These are phyloP conservation scores for Sceliomorpha sp. DNA, from an alignment of 2,888 invertebrate species.

Conservation along the genomic window DNA sequence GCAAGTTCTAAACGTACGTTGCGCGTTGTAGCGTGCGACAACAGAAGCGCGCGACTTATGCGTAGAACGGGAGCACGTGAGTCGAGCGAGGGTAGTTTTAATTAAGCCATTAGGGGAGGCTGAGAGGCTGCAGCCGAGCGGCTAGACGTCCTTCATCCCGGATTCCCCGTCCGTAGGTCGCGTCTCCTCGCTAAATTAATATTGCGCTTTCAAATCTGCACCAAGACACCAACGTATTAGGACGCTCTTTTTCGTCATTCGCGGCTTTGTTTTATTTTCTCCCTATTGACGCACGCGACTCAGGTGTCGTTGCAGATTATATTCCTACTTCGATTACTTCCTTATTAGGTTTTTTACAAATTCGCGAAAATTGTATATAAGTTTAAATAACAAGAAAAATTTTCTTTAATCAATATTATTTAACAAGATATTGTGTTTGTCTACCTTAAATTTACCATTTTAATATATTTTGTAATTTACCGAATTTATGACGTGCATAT, in stretches of 20 bases:
- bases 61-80: slow-evolving; percentile 9
- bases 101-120: slow-evolving; percentile 79
- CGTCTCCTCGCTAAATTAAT: slow-evolving; percentile 74
- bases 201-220: slow-evolving; percentile 64
- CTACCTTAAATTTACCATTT: too few species aligned
- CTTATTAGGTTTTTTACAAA: too few species aligned
- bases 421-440: too few species aligned
- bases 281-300: slow-evolving; percentile 4
- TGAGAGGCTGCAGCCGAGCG: slow-evolving; percentile 66
- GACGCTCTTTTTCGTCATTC: slow-evolving; percentile 42
- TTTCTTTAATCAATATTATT: too few species aligned
- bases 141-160: slow-evolving; percentile 64
- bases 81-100: slow-evolving; percentile 75
- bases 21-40: slow-evolving; percentile 17
- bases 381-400: too few species aligned
- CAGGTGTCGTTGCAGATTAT: slow-evolving; percentile 78
- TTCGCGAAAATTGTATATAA: too few species aligned
- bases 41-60: slow-evolving; percentile 18
- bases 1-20: not conserved
- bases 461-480: too few species aligned
- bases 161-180: slow-evolving; percentile 47
- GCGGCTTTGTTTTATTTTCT: slow-evolving; percentile 30
- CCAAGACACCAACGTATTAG: slow-evolving; percentile 42
- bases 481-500: too few species aligned
- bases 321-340: not conserved